Base-by-base conservation (phyloP, 2,797 vertebrate genomes). In the Pseudomugil tenellus region DNA sequence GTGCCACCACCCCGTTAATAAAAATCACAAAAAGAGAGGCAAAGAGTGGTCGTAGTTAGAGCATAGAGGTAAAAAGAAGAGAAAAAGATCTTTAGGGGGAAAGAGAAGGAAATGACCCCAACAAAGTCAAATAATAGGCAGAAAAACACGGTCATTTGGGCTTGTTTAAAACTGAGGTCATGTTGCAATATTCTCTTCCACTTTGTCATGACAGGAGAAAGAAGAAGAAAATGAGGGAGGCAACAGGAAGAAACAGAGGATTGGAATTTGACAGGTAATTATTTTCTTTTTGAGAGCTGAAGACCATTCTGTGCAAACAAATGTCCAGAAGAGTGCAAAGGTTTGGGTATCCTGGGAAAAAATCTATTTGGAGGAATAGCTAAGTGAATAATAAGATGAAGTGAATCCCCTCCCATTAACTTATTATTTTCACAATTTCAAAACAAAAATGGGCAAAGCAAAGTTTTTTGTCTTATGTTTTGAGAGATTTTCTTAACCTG, bases 1-100 rank as follows among this genome's bases (percentile, higher is more conserved):
- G 85, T 72, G 82, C 78, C 89, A 88, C 74, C 90, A 90, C 72
- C 85, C 84, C 76, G 52, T 72, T 79, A 84, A 77, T 71, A 87
- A 83, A 46, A 74, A 65, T 75, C 56, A 84, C 35, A 73, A 72
- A 63, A 82, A 56, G 56, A 60, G 49, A 72, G 54, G 68, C 46
- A 77, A 69, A 72, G 35, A 70, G 60, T 61, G 48, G 74, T 49
- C 41, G 62, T 28, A 43, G 63, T 71, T 71, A 62, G 28, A 43
- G 59, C 49, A 66, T 26, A 82, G 64, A 54, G 60, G 69, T 77
- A 23, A 74, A 73, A 46, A 53, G 55, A 39, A 71, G 13, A 46
- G 31, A 46, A 55, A 43, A 43, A 35, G 35, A 35, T 61, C 48
- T 57, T 60, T 28, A 65, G 63, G 72, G 67, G 76, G 56, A 63